Base-by-base conservation (phyloP, 2,113 vertebrate genomes). In the Microcebus ravelobensis region DNA sequence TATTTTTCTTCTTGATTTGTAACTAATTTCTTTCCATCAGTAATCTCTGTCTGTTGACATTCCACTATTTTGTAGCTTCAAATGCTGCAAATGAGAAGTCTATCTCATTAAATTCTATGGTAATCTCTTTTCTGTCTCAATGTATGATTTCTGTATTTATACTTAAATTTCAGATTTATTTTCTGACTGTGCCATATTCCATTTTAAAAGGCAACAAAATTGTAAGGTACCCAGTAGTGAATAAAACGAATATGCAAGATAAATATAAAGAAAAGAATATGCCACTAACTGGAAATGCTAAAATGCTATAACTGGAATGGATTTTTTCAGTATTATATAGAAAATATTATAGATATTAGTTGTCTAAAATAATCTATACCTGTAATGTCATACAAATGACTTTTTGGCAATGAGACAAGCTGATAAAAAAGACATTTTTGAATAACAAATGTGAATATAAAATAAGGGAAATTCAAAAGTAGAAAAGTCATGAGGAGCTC, bases 71-170 rank as follows among this genome's bases (percentile, higher is more conserved):
- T 27, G 15, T 82, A 82, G 59, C 48, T 81, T 68, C 39, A 76
- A 31, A 76, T 74, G 61, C 70, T 84, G 39, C 48, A 79, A 68
- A 92, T 74, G 79, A 96, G 73, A 85, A 73, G 20, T 92, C 12
- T 27, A 0, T 82, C 39, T 83, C 31, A 73, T 95, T 79, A 91
- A 50, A 27, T 84, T 73, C 94, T 79, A 48, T 57, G 36, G 36
- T 45, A 76, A 81, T 89, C 42, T 87, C 52, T 91, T 93, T 95
- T 71, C 82, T 92, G n/a, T 76, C 20, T 70, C 20, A 67, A 8
- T 61, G 7, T 85, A 11, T 93, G n/a, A 70, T 81, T 92, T 94
- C 18, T 67, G 6, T 85, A 65, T 73, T 83, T 83, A 79, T 50
- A 61, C n/a, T 92, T 94, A 73, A 6, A 73, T 71, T 88, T 92